Conservation (phyloP, 53 echinoderm and acorn worm species). For the Stichopus horrens region DNA sequence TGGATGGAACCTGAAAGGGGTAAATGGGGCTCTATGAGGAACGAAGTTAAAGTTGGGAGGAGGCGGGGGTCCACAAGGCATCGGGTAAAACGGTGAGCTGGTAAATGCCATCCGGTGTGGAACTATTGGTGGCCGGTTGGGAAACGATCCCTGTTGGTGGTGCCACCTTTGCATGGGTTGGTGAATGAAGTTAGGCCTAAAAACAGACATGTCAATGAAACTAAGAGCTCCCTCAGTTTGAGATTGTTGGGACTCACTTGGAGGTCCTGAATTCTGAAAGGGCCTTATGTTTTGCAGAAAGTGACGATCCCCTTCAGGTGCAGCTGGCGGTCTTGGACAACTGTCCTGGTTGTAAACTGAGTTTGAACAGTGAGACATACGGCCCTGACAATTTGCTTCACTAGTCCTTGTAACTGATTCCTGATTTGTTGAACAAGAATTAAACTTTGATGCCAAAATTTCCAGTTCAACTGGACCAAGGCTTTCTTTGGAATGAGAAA, state of each 20-base stretch:
- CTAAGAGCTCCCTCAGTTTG: not conserved
- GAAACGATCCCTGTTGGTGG: not conserved
- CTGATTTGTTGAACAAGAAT: constrained; percentile 5
- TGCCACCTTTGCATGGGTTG: constrained; percentile 13
- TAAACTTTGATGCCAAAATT: constrained; percentile 29
- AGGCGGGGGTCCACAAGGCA: not conserved
- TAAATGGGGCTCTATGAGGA: not conserved
- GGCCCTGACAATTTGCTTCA: not conserved
- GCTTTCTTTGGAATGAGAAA: constrained; percentile 2
- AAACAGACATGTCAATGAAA: constrained; percentile 2
- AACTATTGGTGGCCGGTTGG: not conserved
- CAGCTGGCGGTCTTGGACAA: not conserved
- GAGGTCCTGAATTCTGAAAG: not conserved
- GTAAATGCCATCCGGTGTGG: not conserved
- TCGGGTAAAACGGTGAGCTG: not conserved
- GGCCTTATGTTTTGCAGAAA: not conserved
- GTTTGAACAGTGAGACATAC: not conserved
- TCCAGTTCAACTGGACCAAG: constrained; percentile 9
- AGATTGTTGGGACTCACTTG: not conserved
- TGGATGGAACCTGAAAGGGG: not conserved
- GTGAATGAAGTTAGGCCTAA: not conserved
- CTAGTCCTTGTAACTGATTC: not conserved
- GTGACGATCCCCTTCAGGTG: not conserved
- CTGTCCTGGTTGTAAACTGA: constrained; percentile 8
- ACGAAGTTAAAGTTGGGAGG: not conserved